Conservation (phyloP, 2,113 vertebrate species). For the Spea bombifrons region DNA sequence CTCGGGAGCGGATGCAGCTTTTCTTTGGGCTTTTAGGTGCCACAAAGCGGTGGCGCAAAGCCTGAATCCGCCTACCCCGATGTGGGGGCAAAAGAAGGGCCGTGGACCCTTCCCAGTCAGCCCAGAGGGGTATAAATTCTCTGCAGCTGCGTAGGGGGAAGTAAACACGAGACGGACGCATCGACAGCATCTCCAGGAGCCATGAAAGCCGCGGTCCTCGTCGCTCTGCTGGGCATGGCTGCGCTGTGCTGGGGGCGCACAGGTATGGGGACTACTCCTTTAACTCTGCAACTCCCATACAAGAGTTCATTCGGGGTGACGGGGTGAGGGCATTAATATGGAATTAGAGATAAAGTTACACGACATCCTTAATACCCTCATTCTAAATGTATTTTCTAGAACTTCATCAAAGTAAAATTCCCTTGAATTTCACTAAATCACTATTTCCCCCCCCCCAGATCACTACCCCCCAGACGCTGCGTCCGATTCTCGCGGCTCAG, state of each 20-base stretch:
- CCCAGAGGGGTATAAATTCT: slow-evolving; percentile 53
- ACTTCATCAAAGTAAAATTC: no score
- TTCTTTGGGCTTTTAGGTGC: slow-evolving; percentile 49
- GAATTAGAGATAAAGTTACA: no score
- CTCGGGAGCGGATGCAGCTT: not conserved
- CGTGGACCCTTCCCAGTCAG: not conserved
- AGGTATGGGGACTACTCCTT: slow-evolving; percentile 46
- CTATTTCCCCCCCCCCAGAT: not conserved
- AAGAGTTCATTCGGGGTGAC: no score
- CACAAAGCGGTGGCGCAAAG: slow-evolving; percentile 51
- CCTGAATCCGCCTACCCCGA: not conserved
- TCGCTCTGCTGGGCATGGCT: slow-evolving; percentile 54
- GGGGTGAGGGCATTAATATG: no score
- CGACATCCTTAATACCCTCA: no score
- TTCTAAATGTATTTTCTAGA: no score
- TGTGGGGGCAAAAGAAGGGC: not conserved
- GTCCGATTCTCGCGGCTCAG: not conserved
- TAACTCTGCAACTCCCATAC: not conserved
- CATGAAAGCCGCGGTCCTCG: slow-evolving; percentile 54
- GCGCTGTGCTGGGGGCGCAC: slow-evolving; percentile 48
- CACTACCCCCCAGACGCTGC: not conserved
- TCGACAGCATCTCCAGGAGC: not conserved
- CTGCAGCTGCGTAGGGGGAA: rapidly evolving
- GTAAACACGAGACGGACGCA: not conserved
- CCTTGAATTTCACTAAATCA: no score